Percentiles rank a stretch among this genome's conserved stretches.
Evolutionary conservation across 2,888 invertebrate species (phyloP).

Genomic region (Deilephila elpenor): DNA sequence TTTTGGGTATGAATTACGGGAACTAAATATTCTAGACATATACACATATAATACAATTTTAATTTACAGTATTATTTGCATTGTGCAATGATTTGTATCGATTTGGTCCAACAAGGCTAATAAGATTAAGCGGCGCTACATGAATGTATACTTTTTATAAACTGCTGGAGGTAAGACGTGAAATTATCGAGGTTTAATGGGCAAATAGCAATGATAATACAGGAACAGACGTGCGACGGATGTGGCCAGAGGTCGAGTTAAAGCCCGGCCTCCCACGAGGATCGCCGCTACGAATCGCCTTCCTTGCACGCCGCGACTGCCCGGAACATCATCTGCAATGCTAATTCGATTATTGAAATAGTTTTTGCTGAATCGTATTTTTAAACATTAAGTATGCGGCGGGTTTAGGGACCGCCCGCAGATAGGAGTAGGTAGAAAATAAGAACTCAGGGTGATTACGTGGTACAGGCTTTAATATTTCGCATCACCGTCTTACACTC

Average conservation of each 20-base stretch:
- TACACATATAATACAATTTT: too few relatives aligned
- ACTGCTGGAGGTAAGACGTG: neutral
- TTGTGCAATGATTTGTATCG: too few relatives aligned
- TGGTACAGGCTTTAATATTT: too few relatives aligned
- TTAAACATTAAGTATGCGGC: too few relatives aligned
- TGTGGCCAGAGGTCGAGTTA: slow-evolving; percentile 18
- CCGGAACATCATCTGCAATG: neutral
- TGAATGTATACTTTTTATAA: too few relatives aligned
- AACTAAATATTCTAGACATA: too few relatives aligned
- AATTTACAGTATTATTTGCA: too few relatives aligned
- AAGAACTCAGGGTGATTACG: too few relatives aligned
- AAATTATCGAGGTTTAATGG: neutral
- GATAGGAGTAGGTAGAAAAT: too few relatives aligned
- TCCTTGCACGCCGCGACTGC: neutral
- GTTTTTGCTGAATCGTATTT: neutral
- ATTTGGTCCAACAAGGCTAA: neutral
- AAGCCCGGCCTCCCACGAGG: slow-evolving; percentile 13
- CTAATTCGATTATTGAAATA: neutral
- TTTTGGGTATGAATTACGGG: neutral
- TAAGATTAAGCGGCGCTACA: too few relatives aligned
- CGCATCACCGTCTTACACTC: too few relatives aligned
- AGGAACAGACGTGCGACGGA: slow-evolving; percentile 19
- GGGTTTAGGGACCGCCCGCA: too few relatives aligned
- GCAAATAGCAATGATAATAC: slow-evolving; percentile 9
- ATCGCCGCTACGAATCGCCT: neutral